phyloP scores from a whole-genome alignment of 2,113 vertebrate species.

The Ardeotis arabs region DNA sequence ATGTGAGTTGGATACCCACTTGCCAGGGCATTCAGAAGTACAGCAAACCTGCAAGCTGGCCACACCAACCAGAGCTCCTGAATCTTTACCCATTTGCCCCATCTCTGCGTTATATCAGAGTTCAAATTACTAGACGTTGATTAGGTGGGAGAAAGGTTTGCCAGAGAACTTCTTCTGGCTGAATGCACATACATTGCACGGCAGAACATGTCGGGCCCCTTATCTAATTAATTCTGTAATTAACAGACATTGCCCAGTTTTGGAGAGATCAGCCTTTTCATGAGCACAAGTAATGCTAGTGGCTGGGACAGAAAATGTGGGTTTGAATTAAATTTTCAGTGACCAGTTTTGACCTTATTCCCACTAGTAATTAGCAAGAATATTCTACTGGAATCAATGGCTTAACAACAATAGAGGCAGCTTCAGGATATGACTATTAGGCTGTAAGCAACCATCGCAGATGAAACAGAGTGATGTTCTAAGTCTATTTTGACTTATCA shows the following conservation, averaged over 20 bases:
- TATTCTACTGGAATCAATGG: neutral
- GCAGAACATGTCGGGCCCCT: neutral
- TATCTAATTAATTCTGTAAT: slow-evolving; percentile 56
- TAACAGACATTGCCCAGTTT: slow-evolving; percentile 25
- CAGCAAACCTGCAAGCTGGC: neutral
- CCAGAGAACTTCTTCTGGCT: slow-evolving; percentile 14
- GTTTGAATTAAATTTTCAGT: slow-evolving; percentile 6
- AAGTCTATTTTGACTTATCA: neutral
- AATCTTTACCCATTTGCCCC: neutral
- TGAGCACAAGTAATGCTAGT: neutral
- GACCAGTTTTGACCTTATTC: neutral
- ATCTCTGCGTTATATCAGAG: neutral
- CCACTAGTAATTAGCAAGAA: neutral
- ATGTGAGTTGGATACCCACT: neutral
- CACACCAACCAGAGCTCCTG: neutral
- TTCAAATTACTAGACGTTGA: neutral
- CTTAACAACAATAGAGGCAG: neutral
- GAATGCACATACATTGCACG: neutral
- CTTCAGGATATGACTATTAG: neutral
- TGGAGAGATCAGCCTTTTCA: slow-evolving; percentile 20
- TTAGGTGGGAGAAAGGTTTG: slow-evolving; percentile 21
- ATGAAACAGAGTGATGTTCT: neutral
- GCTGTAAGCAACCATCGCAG: neutral
- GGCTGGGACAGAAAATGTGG: neutral
- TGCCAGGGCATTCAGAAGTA: neutral